Base-by-base conservation (phyloP, 1,140 invertebrate genomes). In the Aricia agestis region DNA sequence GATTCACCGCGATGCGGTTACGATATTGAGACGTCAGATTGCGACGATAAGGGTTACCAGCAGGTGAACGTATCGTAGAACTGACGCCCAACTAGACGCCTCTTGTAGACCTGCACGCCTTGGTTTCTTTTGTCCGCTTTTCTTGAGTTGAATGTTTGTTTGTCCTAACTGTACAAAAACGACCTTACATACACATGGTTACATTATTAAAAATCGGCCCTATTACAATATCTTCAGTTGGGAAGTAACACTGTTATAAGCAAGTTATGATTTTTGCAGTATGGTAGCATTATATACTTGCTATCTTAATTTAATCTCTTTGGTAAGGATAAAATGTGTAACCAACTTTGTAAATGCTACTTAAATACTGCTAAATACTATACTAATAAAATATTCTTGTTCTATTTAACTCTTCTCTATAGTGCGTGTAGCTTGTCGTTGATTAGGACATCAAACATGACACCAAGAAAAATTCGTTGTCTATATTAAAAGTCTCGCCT, bases 51-150 rank as follows among this genome's bases (percentile, higher is more conserved):
- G 84, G 73, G 78, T 78, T 91, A 88, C 81, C 89, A 84, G 73
- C 89, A 91, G 89, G 89, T 91, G 87, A 86, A 81, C 79, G 74
- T 79, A 82, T 80, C 82, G 85, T 89, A 89, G 87, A 74, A 76
- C 80, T 85, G 85, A 79, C 84, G 86, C 83, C 78, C 83, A 79
- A 77, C 65, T 75, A 89, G 83, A 84, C 76, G 86, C 86, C 86
- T 87, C 78, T 86, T 82, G 86, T 90, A 90, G 84, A 83, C 78
- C 74, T 90, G 89, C 89, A 91, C 89, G 89, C 89, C 81, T 87
- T 79, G 73, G 76, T 86, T 89, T 89, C 82, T 89, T 89, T 88
- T 89, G 72, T 81, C 76, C 77, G 86, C 83, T 82, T 79, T 83
- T 78, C 78, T 82, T 82, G 82, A 80, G 78, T 86, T 82, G 78